Base-by-base conservation (phyloP, 2,888 invertebrate genomes). In the Ommatoiulus sabulosus region DNA sequence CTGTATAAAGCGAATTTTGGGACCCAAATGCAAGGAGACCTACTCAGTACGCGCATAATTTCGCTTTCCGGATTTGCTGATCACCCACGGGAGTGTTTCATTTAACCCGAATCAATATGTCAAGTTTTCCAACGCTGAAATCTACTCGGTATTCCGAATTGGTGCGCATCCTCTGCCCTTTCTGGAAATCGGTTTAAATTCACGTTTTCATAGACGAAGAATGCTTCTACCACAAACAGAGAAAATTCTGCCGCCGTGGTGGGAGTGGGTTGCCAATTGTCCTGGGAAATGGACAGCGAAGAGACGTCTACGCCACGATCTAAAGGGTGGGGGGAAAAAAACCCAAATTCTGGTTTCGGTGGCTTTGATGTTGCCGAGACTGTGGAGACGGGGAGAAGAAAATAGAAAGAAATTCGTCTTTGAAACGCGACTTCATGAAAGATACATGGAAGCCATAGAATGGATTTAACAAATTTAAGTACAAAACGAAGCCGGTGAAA, bases 391-490 rank as follows among this genome's bases (percentile, higher is more conserved):
- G 57, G 6, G n/a, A n/a, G n/a, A 63, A 63, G n/a, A 12, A 10
- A 63, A 17, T 63, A 63, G 57, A 63, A 63, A 63, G 57, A 63
- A 63, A 63, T 63, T 63, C 57, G 57, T 3, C n/a, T 63, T 63
- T 63, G 57, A 63, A 63, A 63, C 57, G 57, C 17, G 57, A 63
- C 57, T n/a, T 63, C 57, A 63, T 63, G 57, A 63, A 63, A 63
- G 57, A 63, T 63, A 63, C 57, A 63, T 63, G 57, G 57, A 63
- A 63, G 57, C n/a, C 57, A 63, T 63, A 63, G 57, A 63, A 63
- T 63, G 57, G 57, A 63, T 63, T 63, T 63, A 63, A 63, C 57
- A 63, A 63, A 63, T 63, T 63, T 63, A 63, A 63, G 57, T n/a
- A n/a, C 57, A 63, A 63, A 52, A 63, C 57, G 57, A 63, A 17